These are phyloP conservation scores for Epinephelus fuscoguttatus DNA, from an alignment of 2,113 vertebrate species.

Conservation along the genomic window DNA sequence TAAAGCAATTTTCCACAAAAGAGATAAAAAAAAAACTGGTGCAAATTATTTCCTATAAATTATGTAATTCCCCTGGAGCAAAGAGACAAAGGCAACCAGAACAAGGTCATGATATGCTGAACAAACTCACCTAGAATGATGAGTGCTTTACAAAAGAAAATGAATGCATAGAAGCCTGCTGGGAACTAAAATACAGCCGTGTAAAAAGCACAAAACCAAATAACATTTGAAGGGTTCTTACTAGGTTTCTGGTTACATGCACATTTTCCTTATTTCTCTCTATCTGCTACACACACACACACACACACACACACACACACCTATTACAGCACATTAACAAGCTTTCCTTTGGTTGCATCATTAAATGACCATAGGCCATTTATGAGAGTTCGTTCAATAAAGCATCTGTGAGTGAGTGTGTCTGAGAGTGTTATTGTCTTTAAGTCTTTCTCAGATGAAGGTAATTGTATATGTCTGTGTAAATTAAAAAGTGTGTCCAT, in stretches of 20 bases:
- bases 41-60: slow-evolving; percentile 7
- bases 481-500: slow-evolving; percentile 20
- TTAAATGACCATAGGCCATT: slow-evolving; percentile 64
- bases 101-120: slow-evolving; percentile 26
- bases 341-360: slow-evolving; percentile 72
- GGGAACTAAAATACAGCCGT: slow-evolving; percentile 10
- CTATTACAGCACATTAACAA: slow-evolving; percentile 42
- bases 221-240: slow-evolving; percentile 27
- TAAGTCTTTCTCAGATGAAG: slow-evolving; percentile 22
- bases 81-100: slow-evolving; percentile 22
- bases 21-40: background rate
- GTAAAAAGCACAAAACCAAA: slow-evolving; percentile 30
- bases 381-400: slow-evolving; percentile 49
- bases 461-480: slow-evolving; percentile 17
- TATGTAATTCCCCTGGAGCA: background rate
- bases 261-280: slow-evolving; percentile 1
- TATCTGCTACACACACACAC: background rate
- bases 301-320: background rate
- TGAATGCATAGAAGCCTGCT: slow-evolving; percentile 29
- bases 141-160: slow-evolving; percentile 16
- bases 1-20: slow-evolving; percentile 5
- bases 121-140: slow-evolving; percentile 1
- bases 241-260: slow-evolving; percentile 15
- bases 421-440: slow-evolving; percentile 20
- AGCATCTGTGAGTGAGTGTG: slow-evolving; percentile 19